Evolutionary conservation across 92 coral and sea anemone species (phyloP).

Genomic region (Micromussa lordhowensis): DNA sequence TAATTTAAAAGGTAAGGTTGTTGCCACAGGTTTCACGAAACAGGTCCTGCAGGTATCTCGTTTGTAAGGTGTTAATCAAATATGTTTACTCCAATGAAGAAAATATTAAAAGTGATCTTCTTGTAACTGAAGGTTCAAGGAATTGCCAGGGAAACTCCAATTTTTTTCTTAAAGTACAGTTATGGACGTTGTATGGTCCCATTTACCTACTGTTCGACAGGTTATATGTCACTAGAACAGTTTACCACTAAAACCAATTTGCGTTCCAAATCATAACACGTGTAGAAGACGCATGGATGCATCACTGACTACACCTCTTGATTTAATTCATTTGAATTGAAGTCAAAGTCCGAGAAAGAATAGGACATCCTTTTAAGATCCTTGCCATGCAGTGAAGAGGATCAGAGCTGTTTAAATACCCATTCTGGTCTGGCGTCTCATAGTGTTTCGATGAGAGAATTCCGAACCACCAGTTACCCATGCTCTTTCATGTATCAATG

Average conservation of each 20-base stretch:
- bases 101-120: background rate
- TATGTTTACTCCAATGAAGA: background rate
- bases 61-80: constrained; percentile 2
- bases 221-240: background rate
- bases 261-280: background rate
- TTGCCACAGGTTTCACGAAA: background rate
- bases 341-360: background rate
- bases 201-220: background rate
- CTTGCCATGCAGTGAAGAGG: background rate
- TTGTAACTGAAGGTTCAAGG: background rate
- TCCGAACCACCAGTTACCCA: background rate
- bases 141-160: background rate
- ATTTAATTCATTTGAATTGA: background rate
- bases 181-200: background rate
- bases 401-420: background rate
- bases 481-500: background rate
- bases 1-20: background rate
- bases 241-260: no score
- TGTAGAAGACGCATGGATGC: background rate
- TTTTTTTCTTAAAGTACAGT: background rate
- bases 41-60: constrained; percentile 29
- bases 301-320: background rate
- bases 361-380: background rate
- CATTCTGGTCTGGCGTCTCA: background rate
- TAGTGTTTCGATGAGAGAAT: background rate